A percentile compares a stretch with the other conserved stretches of the same genome.
Conservation (phyloP, 2,888 invertebrate species). For the Crepidodera aurea region DNA sequence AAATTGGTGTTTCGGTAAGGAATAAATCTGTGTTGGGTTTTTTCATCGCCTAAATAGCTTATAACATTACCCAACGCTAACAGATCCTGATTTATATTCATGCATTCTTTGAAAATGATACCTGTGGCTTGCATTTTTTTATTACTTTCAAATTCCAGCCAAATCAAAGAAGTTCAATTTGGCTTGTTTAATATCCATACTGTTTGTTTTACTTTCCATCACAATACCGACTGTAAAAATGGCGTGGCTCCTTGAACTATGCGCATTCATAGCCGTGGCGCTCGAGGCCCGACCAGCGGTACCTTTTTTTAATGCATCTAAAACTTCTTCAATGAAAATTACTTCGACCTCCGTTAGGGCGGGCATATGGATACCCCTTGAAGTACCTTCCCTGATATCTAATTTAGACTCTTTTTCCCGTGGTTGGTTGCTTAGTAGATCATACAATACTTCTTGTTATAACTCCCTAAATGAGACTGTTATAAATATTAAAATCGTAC, state of each 20-base stretch:
- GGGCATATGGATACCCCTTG: slow-evolving; percentile 68
- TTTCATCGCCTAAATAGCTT: slow-evolving; percentile 83
- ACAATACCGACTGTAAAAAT: slow-evolving; percentile 81
- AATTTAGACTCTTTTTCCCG: too few relatives aligned
- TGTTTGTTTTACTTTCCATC: slow-evolving; percentile 66
- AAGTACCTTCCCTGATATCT: too few relatives aligned
- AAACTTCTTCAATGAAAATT: too few relatives aligned
- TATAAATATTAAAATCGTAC: too few relatives aligned
- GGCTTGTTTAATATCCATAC: slow-evolving; percentile 76
- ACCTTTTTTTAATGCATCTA: slow-evolving; percentile 72
- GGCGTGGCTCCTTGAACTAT: slow-evolving; percentile 90
- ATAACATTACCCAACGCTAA: slow-evolving; percentile 94
- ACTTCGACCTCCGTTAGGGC: too few relatives aligned
- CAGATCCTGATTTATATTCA: slow-evolving; percentile 91
- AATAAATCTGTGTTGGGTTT: slow-evolving; percentile 65
- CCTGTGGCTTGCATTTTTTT: slow-evolving; percentile 91
- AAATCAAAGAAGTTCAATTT: too few relatives aligned
- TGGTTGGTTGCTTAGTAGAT: too few relatives aligned
- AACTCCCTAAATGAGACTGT: too few relatives aligned
- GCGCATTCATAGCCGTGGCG: too few relatives aligned
- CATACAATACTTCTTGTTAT: too few relatives aligned
- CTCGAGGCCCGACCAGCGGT: too few relatives aligned
- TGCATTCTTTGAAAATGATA: slow-evolving; percentile 86
- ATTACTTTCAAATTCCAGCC: too few relatives aligned
- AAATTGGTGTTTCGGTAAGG: slow-evolving; percentile 93